Base-by-base conservation (phyloP, 1,140 invertebrate species). In the Vanessa tameamea region DNA sequence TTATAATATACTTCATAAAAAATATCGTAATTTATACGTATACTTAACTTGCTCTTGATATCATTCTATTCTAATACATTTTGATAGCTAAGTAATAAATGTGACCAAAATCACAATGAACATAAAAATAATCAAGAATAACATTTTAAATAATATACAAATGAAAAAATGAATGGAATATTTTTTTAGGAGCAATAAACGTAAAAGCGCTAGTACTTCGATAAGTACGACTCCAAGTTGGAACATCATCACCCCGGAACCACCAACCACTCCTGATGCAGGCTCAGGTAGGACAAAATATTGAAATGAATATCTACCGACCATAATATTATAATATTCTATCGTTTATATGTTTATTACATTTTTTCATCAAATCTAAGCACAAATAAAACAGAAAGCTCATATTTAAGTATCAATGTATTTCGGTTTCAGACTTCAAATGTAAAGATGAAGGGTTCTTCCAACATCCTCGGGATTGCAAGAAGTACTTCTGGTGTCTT, bases 401-500 rank as follows among this genome's bases (percentile, higher is more conserved):
- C 31, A 13, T 14, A 26, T 26, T 20, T 37, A 16, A 64, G 16
- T 48, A n/a, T 43, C 4, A 31, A 71, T 48, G 64, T 57, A 59
- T 61, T 61, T 23, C 11, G 9, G 31, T 87, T 88, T 14, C 80
- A 94, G 97, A 97, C 82, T 99, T 98, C 86, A 97, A 97, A 82
- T 99, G 98, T 83, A 96, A 96, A 83, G 97, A 98, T 75, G 98
- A 98, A 94, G 98, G 98, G 53, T 99, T 99, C 92, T 98, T 96
- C 92, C 95, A 96, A n/a, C 97, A 99, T 92, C 97, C 97, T 1
- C 94, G 96, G 47, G 97, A 98, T 84, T 99, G 98, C 89, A 97
- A 98, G 86, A 98, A 98, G 85, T 99, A 99, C 82, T 98, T 97
- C 90, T 98, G 97, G 97, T 99, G 98, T 88, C 91, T 98, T 57